Evolutionary conservation across 2,113 vertebrate species (phyloP).

Genomic region (Pontoporia blainvillei): DNA sequence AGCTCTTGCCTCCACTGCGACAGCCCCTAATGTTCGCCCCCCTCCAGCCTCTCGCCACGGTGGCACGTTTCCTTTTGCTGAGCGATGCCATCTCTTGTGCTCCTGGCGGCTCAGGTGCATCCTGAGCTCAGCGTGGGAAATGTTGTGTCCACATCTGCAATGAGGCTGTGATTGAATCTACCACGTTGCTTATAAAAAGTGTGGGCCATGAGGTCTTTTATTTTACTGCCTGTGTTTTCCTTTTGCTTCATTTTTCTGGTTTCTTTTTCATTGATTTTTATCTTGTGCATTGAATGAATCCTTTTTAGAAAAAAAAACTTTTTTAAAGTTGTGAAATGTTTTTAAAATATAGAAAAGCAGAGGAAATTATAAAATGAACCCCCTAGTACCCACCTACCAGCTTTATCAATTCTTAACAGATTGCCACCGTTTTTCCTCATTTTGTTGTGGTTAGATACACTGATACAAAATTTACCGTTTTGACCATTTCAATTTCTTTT

Average conservation of each 20-base stretch:
- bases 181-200: background rate
- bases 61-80: background rate
- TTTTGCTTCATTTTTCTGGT: background rate
- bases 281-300: background rate
- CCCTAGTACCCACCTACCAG: background rate
- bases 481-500: background rate
- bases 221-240: background rate
- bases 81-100: background rate
- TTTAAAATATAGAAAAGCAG: background rate
- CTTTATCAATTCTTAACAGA: background rate
- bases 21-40: background rate
- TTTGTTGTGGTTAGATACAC: background rate
- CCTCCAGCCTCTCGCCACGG: fast-evolving
- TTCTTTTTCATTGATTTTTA: background rate
- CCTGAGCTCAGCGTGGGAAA: background rate
- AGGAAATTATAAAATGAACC: background rate
- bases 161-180: background rate
- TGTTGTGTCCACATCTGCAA: background rate
- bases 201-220: background rate
- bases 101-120: background rate
- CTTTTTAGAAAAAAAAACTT: background rate
- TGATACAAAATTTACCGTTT: background rate
- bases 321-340: background rate
- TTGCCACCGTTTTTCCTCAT: background rate
- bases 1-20: background rate